A percentile compares a stretch with the other conserved stretches of the same genome.
phyloP scores from a whole-genome alignment of 1,140 invertebrate species.

The Heliothis virescens region DNA sequence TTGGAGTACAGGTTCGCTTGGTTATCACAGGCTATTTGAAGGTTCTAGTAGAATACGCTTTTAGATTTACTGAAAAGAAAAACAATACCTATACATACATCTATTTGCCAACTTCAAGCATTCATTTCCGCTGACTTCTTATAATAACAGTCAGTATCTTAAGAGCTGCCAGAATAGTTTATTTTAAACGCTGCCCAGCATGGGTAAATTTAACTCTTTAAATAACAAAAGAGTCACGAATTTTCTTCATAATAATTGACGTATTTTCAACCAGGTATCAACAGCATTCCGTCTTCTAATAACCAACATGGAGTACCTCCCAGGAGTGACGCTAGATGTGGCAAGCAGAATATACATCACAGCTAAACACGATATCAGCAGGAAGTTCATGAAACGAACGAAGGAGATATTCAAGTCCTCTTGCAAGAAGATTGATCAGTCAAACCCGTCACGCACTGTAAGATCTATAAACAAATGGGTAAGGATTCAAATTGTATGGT shows the following conservation, averaged over 20 bases:
- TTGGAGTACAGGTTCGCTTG: too few relatives aligned
- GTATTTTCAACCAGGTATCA: constrained; percentile 52
- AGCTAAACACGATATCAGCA: constrained; percentile 34
- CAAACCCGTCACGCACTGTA: constrained; percentile 51
- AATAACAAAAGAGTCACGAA: too few relatives aligned
- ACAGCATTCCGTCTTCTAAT: constrained; percentile 57
- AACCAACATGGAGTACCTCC: constrained; percentile 55
- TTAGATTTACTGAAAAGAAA: too few relatives aligned
- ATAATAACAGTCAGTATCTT: too few relatives aligned
- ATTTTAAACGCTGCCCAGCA: too few relatives aligned
- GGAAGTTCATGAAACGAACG: constrained; percentile 48
- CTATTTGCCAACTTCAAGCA: too few relatives aligned
- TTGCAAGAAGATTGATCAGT: constrained; percentile 56
- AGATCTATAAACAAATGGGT: constrained; percentile 69
- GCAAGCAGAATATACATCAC: constrained; percentile 65
- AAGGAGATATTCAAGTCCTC: constrained; percentile 61
- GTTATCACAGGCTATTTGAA: too few relatives aligned
- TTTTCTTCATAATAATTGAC: background rate
- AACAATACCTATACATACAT: too few relatives aligned
- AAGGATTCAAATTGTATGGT: constrained; percentile 25
- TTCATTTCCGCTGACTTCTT: too few relatives aligned
- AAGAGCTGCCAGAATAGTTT: too few relatives aligned
- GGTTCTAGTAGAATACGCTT: too few relatives aligned
- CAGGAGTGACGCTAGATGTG: constrained; percentile 64
- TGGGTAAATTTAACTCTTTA: too few relatives aligned